Base-by-base conservation (phyloP, 2,888 invertebrate genomes). In the Eupsilia transversa region DNA sequence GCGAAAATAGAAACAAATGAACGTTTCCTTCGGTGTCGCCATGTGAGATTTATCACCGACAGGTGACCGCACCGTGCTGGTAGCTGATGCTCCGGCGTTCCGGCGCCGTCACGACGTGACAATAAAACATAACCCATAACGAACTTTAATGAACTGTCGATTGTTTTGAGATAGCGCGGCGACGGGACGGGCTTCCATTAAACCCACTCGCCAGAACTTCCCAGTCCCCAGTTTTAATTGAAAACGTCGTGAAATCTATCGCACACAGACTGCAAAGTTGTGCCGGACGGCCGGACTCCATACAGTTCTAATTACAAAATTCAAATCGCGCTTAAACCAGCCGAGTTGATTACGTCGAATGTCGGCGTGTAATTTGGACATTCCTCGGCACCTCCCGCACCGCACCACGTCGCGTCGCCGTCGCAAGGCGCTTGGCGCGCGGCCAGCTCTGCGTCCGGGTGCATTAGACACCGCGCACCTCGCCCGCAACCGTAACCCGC, bases 291-390 rank as follows among this genome's bases (percentile, higher is more conserved):
- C 72, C 52, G 74, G 77, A 80, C 80, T 77, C 76, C 80, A 86
- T 83, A 87, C 75, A 87, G 84, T 84, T 89, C 88, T 90, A 90
- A 91, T 92, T 91, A 89, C 87, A 83, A 89, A 91, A 89, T 89
- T 88, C 88, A 85, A 89, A 89, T 87, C 79, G 86, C 78, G 87
- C 86, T 89, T 86, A 73, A 89, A 84, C 84, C 78, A 89, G 82
- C 78, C 75, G 71, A 86, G 88, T 91, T 90, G 86, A 90, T 91
- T 91, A 91, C 84, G 89, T 80, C 78, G 75, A 85, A 77, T 79
- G 88, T 85, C 83, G 76, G 77, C 77, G 82, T 84, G 89, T 82
- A 88, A 89, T 90, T 89, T 88, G 88, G 85, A 80, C 89, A 89
- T 90, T 89, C 89, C 87, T 79, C 65, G 84, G 80, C 80, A 49